Evolutionary conservation across 2,888 invertebrate genomes (phyloP), one percentile per base, ranked within the genome.

Genomic region (Caenorhabditis afra): DNA sequence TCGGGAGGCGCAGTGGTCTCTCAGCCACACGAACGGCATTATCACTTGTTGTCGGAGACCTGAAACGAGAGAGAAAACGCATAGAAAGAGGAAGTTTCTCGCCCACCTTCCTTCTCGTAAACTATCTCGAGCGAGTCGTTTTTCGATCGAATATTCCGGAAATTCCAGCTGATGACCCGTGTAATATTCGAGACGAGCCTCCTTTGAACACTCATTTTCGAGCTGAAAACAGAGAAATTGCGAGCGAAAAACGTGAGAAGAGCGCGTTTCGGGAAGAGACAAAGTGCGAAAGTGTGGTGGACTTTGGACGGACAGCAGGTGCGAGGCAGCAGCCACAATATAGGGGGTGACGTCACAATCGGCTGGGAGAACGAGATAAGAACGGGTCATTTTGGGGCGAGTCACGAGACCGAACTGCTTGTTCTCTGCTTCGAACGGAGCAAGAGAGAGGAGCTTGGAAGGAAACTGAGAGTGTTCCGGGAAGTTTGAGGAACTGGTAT

Each of bases 21-120:
- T 65, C 4, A 89, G 75, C 89, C 89, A 89, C 10, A 88, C 86
- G 3, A 89, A 68, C 1, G 89, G 89, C 22, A 89, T 64, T n/a
- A 78, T 61, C 10, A 87, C 58, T 52, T 77, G 58, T 12, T 61
- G 35, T 8, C 39, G 14, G n/a, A 50, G 52, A 0, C 58, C 74
- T 66, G 23, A 1, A 29, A 29, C 29, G 29, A n/a, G n/a, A n/a
- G n/a, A n/a, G n/a, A n/a, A n/a, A n/a, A n/a, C n/a, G n/a, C n/a
- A n/a, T n/a, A n/a, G n/a, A n/a, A 29, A 29, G 7, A 29, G 29
- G 7, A 29, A 44, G 37, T 35, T 44, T n/a, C 29, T 7, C 18
- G 39, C 64, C 50, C 11, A 55, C 68, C 61, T 45, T n/a, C 59
- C 8, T 53, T 18, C 7, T 59, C 49, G 45, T 50, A 71, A 5